Base-by-base conservation (phyloP, 2,888 invertebrate genomes). In the Chrysomela aeneicollis region DNA sequence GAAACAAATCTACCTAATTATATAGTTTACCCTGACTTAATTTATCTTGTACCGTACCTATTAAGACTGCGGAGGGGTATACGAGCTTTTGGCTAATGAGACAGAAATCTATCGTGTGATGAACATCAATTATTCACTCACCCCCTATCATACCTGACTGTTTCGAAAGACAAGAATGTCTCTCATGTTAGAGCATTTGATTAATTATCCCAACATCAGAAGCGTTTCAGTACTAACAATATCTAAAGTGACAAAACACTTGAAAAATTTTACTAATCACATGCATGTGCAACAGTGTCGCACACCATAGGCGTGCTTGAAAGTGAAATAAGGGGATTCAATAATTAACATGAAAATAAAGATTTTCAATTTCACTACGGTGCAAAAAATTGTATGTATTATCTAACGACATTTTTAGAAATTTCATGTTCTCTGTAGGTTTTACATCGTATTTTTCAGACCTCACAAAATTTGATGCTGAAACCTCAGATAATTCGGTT, bases 201-300 rank as follows among this genome's bases (percentile, higher is more conserved):
- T 69, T 57, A 67, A 69, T 69, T 49, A 26, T 42, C 50, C 50
- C 35, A 60, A 66, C 64, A 64, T 68, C 68, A 68, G 66, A 70
- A 46, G 65, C 62, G 59, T 64, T 68, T 59, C 61, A 61, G 37
- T 60, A 66, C 55, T 55, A 59, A 66, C 60, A 66, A 67, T 65
- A 71, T 63, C 63, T 63, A 62, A 68, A 69, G 71, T 72, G 74
- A 73, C 74, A 74, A 73, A 74, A 74, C 71, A 70, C 64, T 70
- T 68, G 71, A 74, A 73, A 73, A 71, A 71, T 65, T 50, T 68
- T 66, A 74, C 76, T 76, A 76, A 76, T 76, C 75, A 74, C 67
- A 70, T 71, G 73, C 76, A 76, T 74, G 69, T 76, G 76, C 64
- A 69, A 58, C 26, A 57, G 17, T 6, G 59, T 61, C 57, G 3